Base-by-base conservation (phyloP, 1,140 invertebrate species). In the Papilio glaucus region DNA sequence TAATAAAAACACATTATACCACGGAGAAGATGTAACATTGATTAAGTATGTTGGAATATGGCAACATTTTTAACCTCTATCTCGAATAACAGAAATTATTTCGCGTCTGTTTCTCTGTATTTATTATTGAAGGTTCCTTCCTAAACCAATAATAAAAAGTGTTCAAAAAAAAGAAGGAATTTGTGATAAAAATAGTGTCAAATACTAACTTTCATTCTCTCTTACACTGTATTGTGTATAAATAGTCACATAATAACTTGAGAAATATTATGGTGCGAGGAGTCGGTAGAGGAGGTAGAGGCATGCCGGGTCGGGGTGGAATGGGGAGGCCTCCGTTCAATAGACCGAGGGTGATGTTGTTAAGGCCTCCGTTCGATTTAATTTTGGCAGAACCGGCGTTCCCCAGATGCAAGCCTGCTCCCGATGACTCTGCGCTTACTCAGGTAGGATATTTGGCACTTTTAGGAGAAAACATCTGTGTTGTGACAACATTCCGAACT, bases 311-410 rank as follows among this genome's bases (percentile, higher is more conserved):
- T 5, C 88, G 96, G 77, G 95, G 95, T 45, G 94, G 94, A 72
- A 95, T 96, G 89, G 96, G 95, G 12, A 93, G 95, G 21, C 94
- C 94, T 60, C 94, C 94, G 38, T 95, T 94, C 77, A 94, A 93
- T 72, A 93, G 94, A 76, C 94, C 94, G 2, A 96, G 97, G 83
- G 95, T 96, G 63, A 96, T 97, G 85, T 94, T 98, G 77, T 96
- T 97, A 8, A 94, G 97, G 60, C 97, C 98, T 83, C 98, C 98
- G 0, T 99, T 99, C 88, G 98, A 99, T 89, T 94, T 98, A 68
- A 96, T 97, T 4, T 93, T 98, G 53, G 98, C 97, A 72, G 98
- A 99, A 90, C 95, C 95, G 33, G 95, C 96, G 4, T 99, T 99
- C 86, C 98, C 97, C 6, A 94, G 97, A 83, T 97, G 97, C 9